These are phyloP conservation scores for Pasiphila rectangulata DNA, from an alignment of 2,888 invertebrate species.

Conservation along the genomic window DNA sequence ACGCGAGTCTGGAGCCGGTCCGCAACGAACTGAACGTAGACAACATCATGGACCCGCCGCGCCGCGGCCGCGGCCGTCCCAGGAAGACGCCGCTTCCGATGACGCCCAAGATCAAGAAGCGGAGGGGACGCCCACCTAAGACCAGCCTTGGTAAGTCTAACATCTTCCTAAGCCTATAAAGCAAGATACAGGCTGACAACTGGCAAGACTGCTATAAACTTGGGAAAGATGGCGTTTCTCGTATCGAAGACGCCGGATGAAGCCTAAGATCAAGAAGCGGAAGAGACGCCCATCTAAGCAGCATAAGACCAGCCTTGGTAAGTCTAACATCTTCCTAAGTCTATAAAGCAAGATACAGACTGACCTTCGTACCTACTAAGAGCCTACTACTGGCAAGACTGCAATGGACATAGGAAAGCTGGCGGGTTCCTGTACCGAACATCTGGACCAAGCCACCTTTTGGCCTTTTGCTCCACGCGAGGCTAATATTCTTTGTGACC, in stretches of 20 bases:
- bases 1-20: conserved; percentile 42
- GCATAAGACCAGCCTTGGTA: conserved; percentile 74
- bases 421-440: no score
- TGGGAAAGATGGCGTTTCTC: no score
- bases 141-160: conserved; percentile 64
- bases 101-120: conserved; percentile 72
- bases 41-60: conserved; percentile 57
- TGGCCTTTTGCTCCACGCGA: no score
- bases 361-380: no score
- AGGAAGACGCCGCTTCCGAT: conserved; percentile 77
- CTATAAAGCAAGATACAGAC: background rate
- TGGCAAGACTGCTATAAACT: no score
- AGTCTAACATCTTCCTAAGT: conserved; percentile 24
- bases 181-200: background rate
- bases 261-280: conserved; percentile 72
- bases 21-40: conserved; percentile 46
- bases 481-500: no score
- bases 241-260: conserved; percentile 76
- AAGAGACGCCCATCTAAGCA: conserved; percentile 73
- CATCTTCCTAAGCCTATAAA: background rate
- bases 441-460: no score
- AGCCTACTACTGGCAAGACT: no score
- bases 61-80: conserved; percentile 73
- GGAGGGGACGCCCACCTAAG: conserved; percentile 73
- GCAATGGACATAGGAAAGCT: no score